Conservation (phyloP, 2,797 vertebrate species). For the Pyrocephalus nanus region DNA sequence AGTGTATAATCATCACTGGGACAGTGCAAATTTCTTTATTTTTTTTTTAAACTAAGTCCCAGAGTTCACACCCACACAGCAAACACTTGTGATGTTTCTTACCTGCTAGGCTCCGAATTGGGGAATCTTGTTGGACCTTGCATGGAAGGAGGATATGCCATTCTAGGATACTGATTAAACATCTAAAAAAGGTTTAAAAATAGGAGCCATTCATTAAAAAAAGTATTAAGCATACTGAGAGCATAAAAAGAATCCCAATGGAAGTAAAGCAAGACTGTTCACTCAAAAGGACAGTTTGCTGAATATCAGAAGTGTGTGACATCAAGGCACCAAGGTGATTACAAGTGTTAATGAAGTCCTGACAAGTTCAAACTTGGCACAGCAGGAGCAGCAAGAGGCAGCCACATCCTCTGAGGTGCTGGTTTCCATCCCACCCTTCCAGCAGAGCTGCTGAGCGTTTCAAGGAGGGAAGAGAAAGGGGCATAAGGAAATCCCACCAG, state of each 20-base stretch:
- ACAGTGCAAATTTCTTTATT: background rate
- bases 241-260: background rate
- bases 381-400: background rate
- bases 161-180: slow-evolving; percentile 93
- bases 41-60: background rate
- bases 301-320: background rate
- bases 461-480: background rate
- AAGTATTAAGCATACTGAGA: background rate
- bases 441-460: background rate
- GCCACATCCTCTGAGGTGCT: background rate
- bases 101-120: slow-evolving; percentile 87
- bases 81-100: slow-evolving; percentile 57
- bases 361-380: background rate
- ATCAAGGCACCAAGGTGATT: background rate
- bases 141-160: slow-evolving; percentile 83
- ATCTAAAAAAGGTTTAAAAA: slow-evolving; percentile 78
- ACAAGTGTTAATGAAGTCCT: background rate
- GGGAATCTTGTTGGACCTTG: slow-evolving; percentile 88
- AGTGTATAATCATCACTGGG: rapidly evolving
- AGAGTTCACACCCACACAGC: background rate
- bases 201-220: background rate
- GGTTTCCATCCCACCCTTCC: background rate
- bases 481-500: background rate
- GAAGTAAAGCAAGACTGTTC: background rate
- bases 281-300: background rate